phyloP scores from a whole-genome alignment of 2,797 vertebrate genomes.

The Hippoglossus hippoglossus region DNA sequence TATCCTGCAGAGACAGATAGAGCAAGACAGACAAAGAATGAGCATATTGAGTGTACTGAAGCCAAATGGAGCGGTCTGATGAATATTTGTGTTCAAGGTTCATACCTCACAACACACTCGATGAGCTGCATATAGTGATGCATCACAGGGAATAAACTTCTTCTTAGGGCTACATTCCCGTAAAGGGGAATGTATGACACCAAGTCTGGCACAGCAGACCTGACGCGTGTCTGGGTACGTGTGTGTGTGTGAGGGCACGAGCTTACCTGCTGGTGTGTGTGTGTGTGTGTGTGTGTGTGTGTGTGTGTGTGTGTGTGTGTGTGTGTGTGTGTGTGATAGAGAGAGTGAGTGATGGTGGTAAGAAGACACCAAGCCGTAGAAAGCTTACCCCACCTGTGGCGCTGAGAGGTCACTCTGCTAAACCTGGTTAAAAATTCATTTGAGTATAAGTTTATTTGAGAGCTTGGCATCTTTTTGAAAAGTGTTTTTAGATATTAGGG shows the following conservation, averaged over 20 bases:
- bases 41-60: conserved; percentile 39
- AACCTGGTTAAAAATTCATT: conserved; percentile 64
- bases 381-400: conserved; percentile 40
- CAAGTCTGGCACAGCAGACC: conserved; percentile 45
- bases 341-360: conserved; percentile 45
- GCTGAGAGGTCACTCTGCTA: conserved; percentile 54
- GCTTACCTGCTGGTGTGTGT: not conserved
- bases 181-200: conserved; percentile 45
- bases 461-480: not conserved
- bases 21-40: conserved; percentile 47
- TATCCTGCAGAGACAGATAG: conserved; percentile 62
- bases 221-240: not conserved
- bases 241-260: not conserved
- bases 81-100: conserved; percentile 25
- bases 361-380: conserved; percentile 60
- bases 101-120: conserved; percentile 3
- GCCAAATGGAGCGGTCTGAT: conserved; percentile 16
- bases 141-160: conserved; percentile 33
- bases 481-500: not conserved
- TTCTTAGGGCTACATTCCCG: conserved; percentile 28
- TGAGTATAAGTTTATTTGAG: conserved; percentile 25
- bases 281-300: not conserved
- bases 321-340: conserved; percentile 1
- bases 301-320: conserved; percentile 11
- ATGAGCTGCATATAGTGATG: conserved; percentile 21